These are phyloP conservation scores for Bufo gargarizans DNA, from an alignment of 2,113 vertebrate species.

Conservation along the genomic window DNA sequence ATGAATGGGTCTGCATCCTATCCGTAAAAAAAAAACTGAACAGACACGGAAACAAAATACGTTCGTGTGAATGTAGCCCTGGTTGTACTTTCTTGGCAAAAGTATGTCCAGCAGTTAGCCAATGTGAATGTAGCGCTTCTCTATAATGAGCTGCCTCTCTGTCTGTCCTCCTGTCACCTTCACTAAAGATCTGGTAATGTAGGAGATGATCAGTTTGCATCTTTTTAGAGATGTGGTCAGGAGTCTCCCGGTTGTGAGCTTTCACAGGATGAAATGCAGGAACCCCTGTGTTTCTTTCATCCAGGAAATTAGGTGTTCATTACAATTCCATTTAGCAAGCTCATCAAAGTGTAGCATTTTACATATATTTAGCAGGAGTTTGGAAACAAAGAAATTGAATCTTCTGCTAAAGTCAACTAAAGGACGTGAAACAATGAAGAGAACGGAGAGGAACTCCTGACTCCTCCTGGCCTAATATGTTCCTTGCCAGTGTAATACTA, in stretches of 20 bases:
- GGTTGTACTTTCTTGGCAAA: background rate
- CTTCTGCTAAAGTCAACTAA: constrained; percentile 47
- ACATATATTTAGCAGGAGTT: constrained; percentile 44
- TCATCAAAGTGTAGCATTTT: constrained; percentile 47
- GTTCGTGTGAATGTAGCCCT: too few species aligned
- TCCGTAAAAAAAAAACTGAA: too few species aligned
- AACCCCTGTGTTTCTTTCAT: constrained; percentile 34
- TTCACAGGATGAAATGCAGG: background rate
- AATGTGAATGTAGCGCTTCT: background rate
- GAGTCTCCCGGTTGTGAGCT: constrained; percentile 5
- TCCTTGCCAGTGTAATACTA: background rate
- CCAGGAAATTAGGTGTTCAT: constrained; percentile 53
- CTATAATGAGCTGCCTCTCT: background rate
- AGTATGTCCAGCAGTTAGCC: background rate
- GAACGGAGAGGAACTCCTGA: background rate
- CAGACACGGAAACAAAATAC: too few species aligned
- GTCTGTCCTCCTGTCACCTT: constrained; percentile 32
- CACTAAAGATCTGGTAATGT: background rate
- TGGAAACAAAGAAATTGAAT: constrained; percentile 51
- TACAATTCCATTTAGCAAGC: constrained; percentile 49
- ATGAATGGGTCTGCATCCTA: too few species aligned
- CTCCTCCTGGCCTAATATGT: background rate
- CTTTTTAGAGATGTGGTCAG: constrained; percentile 25
- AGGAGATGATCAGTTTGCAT: constrained; percentile 38
- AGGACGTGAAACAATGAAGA: constrained; percentile 12